A percentile compares a stretch with the other conserved stretches of the same genome.
phyloP scores from a whole-genome alignment of 2,888 invertebrate species.

The Agonum fuliginosum region DNA sequence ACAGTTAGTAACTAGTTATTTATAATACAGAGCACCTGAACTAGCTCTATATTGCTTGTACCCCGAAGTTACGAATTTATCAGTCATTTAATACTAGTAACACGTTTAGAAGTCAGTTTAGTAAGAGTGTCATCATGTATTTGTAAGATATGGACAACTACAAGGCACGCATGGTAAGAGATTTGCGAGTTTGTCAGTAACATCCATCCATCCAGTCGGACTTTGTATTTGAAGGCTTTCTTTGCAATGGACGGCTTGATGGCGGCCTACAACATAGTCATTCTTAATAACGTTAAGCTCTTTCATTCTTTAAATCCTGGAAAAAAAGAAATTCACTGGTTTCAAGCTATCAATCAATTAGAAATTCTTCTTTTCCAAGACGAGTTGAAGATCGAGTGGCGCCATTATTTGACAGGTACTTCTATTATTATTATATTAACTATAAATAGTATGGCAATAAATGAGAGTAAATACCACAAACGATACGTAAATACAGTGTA shows the following conservation, averaged over 20 bases:
- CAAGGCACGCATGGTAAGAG: slow-evolving; percentile 60
- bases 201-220: slow-evolving; percentile 59
- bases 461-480: too few species aligned
- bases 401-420: too few species aligned
- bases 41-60: slow-evolving; percentile 29
- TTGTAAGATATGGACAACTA: slow-evolving; percentile 54
- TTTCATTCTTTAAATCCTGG: too few species aligned
- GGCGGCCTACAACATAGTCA: too few species aligned
- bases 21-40: slow-evolving; percentile 42
- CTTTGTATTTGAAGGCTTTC: slow-evolving; percentile 55
- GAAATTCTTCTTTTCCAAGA: too few species aligned
- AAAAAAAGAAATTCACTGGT: too few species aligned
- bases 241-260: slow-evolving; percentile 45
- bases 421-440: too few species aligned
- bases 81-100: slow-evolving; percentile 49
- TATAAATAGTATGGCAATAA: too few species aligned
- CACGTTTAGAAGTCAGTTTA: slow-evolving; percentile 42
- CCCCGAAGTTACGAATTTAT: slow-evolving; percentile 46
- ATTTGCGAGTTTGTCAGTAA: slow-evolving; percentile 49
- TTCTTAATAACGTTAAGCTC: too few species aligned
- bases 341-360: too few species aligned
- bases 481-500: too few species aligned
- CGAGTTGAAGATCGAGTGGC: too few species aligned
- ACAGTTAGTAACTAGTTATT: slow-evolving; percentile 15
- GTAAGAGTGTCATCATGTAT: slow-evolving; percentile 32